These are phyloP conservation scores for Rosalia funebris DNA, from an alignment of 2,888 invertebrate species.

Conservation along the genomic window DNA sequence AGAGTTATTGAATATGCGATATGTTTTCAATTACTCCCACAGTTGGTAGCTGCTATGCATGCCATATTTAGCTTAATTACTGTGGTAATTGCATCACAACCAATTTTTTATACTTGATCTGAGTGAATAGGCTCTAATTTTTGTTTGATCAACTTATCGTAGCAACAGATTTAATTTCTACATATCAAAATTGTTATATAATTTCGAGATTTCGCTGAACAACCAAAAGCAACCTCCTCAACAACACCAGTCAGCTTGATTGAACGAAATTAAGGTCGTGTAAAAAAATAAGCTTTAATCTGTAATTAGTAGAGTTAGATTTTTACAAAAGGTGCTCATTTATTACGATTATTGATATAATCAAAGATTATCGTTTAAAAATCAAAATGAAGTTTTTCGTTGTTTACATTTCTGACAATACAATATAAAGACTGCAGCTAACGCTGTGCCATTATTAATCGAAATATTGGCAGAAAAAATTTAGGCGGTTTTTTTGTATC, in stretches of 20 bases:
- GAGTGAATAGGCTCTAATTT: slow-evolving; percentile 6
- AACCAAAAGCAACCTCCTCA: slow-evolving; percentile 49
- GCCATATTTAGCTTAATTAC: too few species aligned
- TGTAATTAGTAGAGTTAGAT: slow-evolving; percentile 51
- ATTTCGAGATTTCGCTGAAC: slow-evolving; percentile 44
- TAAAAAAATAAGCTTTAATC: slow-evolving; percentile 54
- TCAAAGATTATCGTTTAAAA: slow-evolving; percentile 37
- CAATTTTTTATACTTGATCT: too few species aligned
- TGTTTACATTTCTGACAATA: slow-evolving; percentile 56
- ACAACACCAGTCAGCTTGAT: slow-evolving; percentile 47
- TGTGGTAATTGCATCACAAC: too few species aligned
- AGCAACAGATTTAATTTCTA: slow-evolving; percentile 39
- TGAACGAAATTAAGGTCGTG: slow-evolving; percentile 44
- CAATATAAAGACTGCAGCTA: slow-evolving; percentile 55
- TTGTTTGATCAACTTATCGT: slow-evolving; percentile 31
- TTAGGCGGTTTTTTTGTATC: neutral
- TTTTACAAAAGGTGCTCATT: slow-evolving; percentile 57
- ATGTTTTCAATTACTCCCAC: too few species aligned
- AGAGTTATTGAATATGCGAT: too few species aligned
- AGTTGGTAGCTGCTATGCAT: too few species aligned
- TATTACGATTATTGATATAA: slow-evolving; percentile 41
- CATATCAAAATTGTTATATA: slow-evolving; percentile 50
- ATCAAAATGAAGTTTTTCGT: slow-evolving; percentile 32
- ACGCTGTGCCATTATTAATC: slow-evolving; percentile 27
- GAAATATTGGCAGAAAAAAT: slow-evolving; percentile 11